Base-by-base conservation (phyloP, 2,888 invertebrate species). In the Andrena hattorfiana region DNA sequence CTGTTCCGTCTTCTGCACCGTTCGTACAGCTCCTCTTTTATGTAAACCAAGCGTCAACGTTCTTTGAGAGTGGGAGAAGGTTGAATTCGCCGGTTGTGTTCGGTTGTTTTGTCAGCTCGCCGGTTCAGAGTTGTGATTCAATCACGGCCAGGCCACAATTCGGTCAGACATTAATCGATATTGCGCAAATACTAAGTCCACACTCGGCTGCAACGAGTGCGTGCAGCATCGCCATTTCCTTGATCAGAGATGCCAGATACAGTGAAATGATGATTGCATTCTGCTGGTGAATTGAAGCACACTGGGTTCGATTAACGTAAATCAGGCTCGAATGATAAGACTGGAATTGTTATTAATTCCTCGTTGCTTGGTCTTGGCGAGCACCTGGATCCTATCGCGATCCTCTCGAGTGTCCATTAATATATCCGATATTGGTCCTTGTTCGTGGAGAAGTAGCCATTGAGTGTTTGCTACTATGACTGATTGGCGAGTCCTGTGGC, bases 271-370 rank as follows among this genome's bases (percentile, higher is more conserved):
- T 72, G 32, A 72, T 64, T 64, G 64, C 64, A 26, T 8, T 23
- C 16, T 20, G 30, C 1, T n/a, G 10, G 2, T 4, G 28, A 51
- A 73, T 66, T 42, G 72, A 66, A 23, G 28, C 72, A 49, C n/a
- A 51, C n/a, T 20, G 16, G 23, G 10, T 2, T 49, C 30, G 35
- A 54, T 30, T 10, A 30, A 72, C 23, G 32, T 6, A 51, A 64
- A 20, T 51, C 13, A 8, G 54, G 51, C 16, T n/a, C 23, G 7
- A n/a, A 3, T n/a, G 51, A 72, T 72, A 54, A 64, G 64, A 54
- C 54, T 35, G 56, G 30, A 62, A 63, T 70, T 54, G 42, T 70
- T 70, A 63, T 63, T 76, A 70, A 70, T 76, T 63, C 49, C 68
- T 23, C 23, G 16, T 30, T 63, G 32, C 30, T 68, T 20, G n/a